Conservation (phyloP, 1,140 invertebrate genomes). For the Phthorimaea operculella region DNA sequence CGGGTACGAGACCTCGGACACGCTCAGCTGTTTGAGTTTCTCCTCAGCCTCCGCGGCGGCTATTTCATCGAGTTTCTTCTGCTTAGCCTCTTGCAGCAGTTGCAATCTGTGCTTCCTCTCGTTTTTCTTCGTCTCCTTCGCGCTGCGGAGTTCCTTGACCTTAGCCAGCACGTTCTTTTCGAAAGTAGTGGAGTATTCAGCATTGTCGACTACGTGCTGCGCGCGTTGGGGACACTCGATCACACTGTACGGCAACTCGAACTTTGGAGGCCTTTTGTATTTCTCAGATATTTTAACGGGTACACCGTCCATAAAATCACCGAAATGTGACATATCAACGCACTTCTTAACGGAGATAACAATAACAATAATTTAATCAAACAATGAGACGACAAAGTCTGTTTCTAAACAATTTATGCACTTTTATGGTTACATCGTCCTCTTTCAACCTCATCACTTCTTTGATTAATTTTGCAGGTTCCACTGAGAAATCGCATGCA, state of each 20-base stretch:
- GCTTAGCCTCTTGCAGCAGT: slow-evolving; percentile 63
- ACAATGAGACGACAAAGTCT: slow-evolving; percentile 57
- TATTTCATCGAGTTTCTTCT: slow-evolving; percentile 58
- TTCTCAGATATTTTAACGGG: slow-evolving; percentile 88
- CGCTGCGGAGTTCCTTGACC: slow-evolving; percentile 75
- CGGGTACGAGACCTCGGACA: slow-evolving; percentile 70
- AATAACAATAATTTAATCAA: slow-evolving; percentile 35
- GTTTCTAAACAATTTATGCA: slow-evolving; percentile 50
- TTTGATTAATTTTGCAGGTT: slow-evolving; percentile 11
- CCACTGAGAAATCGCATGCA: background rate
- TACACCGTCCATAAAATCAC: slow-evolving; percentile 80
- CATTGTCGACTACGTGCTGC: slow-evolving; percentile 61
- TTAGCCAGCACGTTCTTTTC: slow-evolving; percentile 77
- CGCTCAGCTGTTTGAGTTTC: slow-evolving; percentile 67
- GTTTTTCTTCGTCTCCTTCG: slow-evolving; percentile 70
- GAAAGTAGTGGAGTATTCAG: slow-evolving; percentile 77
- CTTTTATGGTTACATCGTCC: slow-evolving; percentile 63
- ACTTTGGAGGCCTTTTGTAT: slow-evolving; percentile 80
- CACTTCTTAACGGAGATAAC: slow-evolving; percentile 27
- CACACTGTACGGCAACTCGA: slow-evolving; percentile 75
- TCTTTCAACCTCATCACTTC: slow-evolving; percentile 57
- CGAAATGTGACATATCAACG: slow-evolving; percentile 62
- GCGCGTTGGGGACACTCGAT: slow-evolving; percentile 71
- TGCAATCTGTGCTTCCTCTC: slow-evolving; percentile 70
- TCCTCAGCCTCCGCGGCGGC: slow-evolving; percentile 62